Evolutionary conservation across 2,797 vertebrate genomes (phyloP), one percentile per base, ranked within the genome.

Genomic region (Tolypeutes matacus): DNA sequence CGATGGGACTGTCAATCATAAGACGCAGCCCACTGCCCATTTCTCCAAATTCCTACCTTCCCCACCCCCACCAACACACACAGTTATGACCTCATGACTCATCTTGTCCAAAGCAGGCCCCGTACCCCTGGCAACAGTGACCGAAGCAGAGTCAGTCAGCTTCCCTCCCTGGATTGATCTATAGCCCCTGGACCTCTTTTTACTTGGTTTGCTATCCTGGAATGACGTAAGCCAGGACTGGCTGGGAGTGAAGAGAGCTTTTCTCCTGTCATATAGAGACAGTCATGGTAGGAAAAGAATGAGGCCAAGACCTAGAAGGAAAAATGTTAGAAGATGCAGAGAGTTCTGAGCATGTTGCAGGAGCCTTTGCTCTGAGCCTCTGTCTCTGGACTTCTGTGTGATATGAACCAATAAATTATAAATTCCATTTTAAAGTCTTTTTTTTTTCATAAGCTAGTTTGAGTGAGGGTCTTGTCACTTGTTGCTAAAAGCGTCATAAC

Each of bases 161-260:
- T 86, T 95, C 13, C 11, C 76, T 51, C 92, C 53, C 58, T 70
- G 39, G 46, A 56, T 15, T 75, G 76, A 69, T 69, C 56, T 65
- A 92, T 8, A 92, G 36, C 27, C 62, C 7, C 7, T 29, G 27
- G 46, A 53, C 18, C 25, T 77, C 23, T n/a, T 60, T 86, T 69
- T 36, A 1, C 58, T 56, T 85, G 34, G 25, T 34, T 42, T 86
- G 39, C n/a, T 94, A 56, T 83, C 93, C 39, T 86, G 75, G 39
- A 90, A 91, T 73, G 86, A 86, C 42, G 53, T 62, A 75, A 88
- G 31, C 51, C 89, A 91, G 80, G 13, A 94, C 64, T 67, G 70
- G 17, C 69, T 88, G 20, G 64, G 76, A n/a, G 7, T 42, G 49
- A 42, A 5, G 42, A 85, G 23, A 53, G 78, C 49, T 70, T 70